Evolutionary conservation across 2,888 invertebrate species (phyloP), one percentile per base, ranked within the genome.

Genomic region (Aporophyla lueneburgensis): DNA sequence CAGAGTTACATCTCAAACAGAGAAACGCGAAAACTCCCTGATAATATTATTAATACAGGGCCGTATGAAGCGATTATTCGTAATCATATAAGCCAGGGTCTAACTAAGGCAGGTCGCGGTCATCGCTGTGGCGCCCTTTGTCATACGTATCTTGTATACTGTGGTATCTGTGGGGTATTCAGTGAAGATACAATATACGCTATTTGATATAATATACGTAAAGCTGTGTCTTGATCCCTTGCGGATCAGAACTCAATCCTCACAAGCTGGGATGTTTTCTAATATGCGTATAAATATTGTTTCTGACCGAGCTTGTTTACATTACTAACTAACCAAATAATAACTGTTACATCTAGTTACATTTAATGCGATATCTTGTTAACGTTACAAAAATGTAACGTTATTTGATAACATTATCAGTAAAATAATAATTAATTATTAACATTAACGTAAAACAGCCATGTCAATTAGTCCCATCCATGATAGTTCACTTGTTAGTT

Each of bases 1-100:
- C 46, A 51, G 49, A 19, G 14, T 43, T n/a, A 24, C 19, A 58
- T 74, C 16, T 51, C 14, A 59, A 14, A 33, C 14, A 46, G 7
- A n/a, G n/a, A n/a, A n/a, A n/a, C n/a, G 27, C 53, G 12, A 49
- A 46, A 33, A 62, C 61, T 46, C 46, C 56, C 3, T 56, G 7
- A 59, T 14, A 51, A n/a, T n/a, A 61, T 69, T 46, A 63, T 69
- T 56, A 59, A 61, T 24, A 59, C 40, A 33, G 49, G 40, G 14
- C 40, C n/a, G 33, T 43, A 69, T 68, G 33, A 82, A 65, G 67
- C 59, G 54, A 66, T 77, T 61, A 69, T 14, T 56, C 43, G n/a
- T 71, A 33, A 71, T 71, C 77, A 33, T 24, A 12, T 82, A 78
- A 82, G 65, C 73, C 27, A 33, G 72, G 71, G 72, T n/a, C 56